Evolutionary conservation across 1,140 invertebrate species (phyloP), one percentile per base, ranked within the genome.

Genomic region (Pygmarrhopalites habei): DNA sequence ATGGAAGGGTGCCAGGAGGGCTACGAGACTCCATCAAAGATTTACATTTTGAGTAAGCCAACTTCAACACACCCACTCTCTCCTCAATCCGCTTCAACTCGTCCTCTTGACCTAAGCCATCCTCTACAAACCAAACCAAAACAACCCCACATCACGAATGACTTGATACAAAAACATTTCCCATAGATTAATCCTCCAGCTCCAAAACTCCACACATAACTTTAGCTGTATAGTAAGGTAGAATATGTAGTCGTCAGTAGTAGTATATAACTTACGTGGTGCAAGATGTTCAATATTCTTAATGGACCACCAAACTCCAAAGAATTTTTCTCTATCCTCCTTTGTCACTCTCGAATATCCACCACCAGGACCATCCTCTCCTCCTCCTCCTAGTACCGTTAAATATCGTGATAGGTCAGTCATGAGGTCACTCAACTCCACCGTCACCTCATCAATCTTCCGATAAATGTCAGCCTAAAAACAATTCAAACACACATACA

Each of bases 381-480:
- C n/a, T 39, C 15, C 32, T 5, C 5, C 5, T 5, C 5, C 5
- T 7, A 5, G 32, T 7, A 35, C 5, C 5, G 15, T 5, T 7
- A 35, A 15, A 35, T 35, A 15, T 35, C 32, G 32, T 7, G 32
- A 5, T 15, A 35, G 5, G 58, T 52, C 49, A 21, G 28, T 21
- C 28, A 72, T 21, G 30, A 72, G 12, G 19, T 72, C 64, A 67
- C 73, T 26, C 76, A 62, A 30, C 43, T 73, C 43, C 59, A 51
- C 26, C 69, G 77, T 73, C 21, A 81, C 75, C 62, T 83, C 80
- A 60, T 87, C 86, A 51, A 89, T 73, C 71, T 86, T 85, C 21
- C 86, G 78, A 70, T 82, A 84, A 52, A 87, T 81, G 75, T 89
- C 86, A 58, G 83, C 82, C 86, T 83, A 72, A 53, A 78, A 75